phyloP scores from a whole-genome alignment of 2,888 invertebrate species.

The Hoplodrina ambigua region DNA sequence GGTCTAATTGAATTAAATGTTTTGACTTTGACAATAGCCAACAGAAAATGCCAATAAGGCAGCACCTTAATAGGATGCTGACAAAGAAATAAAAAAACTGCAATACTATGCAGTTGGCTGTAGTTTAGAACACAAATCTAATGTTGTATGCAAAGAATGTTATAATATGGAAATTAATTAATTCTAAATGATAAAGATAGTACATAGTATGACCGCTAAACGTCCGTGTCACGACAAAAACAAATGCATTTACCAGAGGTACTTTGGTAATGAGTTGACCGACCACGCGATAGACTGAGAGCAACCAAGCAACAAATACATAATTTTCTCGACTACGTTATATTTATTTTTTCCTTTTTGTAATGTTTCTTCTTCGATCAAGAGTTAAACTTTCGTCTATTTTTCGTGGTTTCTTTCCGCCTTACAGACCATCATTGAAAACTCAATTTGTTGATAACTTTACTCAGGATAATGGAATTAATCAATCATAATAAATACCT shows the following conservation, averaged over 20 bases:
- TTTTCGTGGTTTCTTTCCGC: not conserved
- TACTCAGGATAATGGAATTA: not conserved
- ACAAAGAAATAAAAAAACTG: too few relatives aligned
- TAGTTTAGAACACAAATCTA: too few relatives aligned
- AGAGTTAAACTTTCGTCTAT: too few relatives aligned
- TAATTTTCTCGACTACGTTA: not conserved
- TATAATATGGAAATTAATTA: not conserved
- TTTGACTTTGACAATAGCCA: too few relatives aligned
- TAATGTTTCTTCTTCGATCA: not conserved
- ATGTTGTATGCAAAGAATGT: too few relatives aligned
- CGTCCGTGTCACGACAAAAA: not conserved
- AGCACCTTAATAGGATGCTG: too few relatives aligned
- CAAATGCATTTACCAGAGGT: not conserved
- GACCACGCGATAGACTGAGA: too few relatives aligned
- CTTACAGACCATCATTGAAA: not conserved
- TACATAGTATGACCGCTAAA: not conserved
- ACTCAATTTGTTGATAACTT: not conserved
- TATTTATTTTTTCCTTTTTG: not conserved
- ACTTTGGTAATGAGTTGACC: not conserved
- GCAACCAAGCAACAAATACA: not conserved
- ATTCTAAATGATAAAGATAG: not conserved
- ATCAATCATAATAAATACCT: constrained; percentile 6
- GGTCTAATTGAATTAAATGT: too few relatives aligned
- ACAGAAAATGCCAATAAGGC: too few relatives aligned
- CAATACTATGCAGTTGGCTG: too few relatives aligned